Conservation (phyloP, 2,113 vertebrate species). For the Otis tarda region DNA sequence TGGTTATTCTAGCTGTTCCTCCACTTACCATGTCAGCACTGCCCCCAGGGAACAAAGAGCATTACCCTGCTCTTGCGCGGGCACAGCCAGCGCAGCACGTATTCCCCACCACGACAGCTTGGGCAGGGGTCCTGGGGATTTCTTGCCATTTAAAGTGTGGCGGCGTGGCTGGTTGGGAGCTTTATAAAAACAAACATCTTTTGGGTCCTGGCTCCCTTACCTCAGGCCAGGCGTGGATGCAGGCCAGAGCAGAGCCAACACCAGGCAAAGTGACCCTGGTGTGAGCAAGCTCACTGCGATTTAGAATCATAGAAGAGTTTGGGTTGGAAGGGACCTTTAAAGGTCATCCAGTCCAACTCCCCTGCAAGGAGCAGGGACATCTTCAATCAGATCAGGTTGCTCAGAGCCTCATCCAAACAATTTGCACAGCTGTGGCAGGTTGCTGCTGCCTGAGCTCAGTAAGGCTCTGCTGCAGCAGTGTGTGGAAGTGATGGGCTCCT, state of each 20-base stretch:
- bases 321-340: too few species aligned
- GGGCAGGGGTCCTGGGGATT: too few species aligned
- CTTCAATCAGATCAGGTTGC: too few species aligned
- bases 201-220: neutral
- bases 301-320: too few species aligned
- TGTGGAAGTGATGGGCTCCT: neutral
- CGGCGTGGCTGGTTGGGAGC: neutral
- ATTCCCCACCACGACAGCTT: neutral
- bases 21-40: neutral
- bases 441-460: neutral
- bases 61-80: neutral
- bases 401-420: too few species aligned
- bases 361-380: too few species aligned
- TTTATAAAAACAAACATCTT: neutral
- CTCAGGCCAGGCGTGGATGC: neutral
- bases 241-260: neutral
- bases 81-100: neutral
- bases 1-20: neutral
- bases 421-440: neutral
- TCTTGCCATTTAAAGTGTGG: neutral
- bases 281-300: neutral
- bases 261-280: neutral
- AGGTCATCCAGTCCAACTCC: too few species aligned
- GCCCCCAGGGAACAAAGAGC: neutral
- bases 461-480: neutral